These are phyloP conservation scores for Mycalesis mineus DNA, from an alignment of 2,888 invertebrate genomes.

Conservation along the genomic window DNA sequence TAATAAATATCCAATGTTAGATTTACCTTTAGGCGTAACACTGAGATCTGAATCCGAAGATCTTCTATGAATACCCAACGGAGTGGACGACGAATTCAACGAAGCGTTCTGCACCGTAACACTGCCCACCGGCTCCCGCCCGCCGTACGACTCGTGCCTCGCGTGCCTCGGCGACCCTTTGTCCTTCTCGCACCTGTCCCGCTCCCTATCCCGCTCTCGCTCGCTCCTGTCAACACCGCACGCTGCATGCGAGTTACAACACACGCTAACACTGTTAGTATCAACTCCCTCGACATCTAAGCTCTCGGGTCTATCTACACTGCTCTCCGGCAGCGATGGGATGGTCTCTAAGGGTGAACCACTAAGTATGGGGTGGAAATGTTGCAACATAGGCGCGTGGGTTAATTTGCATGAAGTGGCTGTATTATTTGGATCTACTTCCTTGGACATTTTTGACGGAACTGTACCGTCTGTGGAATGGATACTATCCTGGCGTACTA, in stretches of 20 bases:
- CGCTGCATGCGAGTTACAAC: constrained; percentile 77
- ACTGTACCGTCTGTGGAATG: constrained; percentile 43
- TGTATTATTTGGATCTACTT: constrained; percentile 38
- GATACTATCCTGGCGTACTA: constrained; percentile 60
- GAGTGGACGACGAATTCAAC: constrained; percentile 69
- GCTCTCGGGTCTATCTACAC: constrained; percentile 53
- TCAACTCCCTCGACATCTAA: constrained; percentile 52
- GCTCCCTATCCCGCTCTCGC: constrained; percentile 51
- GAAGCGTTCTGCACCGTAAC: constrained; percentile 52
- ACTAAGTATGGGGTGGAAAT: constrained; percentile 61
- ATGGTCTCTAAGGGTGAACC: constrained; percentile 63
- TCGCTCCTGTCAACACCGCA: constrained; percentile 69
- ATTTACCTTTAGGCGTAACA: constrained; percentile 92
- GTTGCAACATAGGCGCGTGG: constrained; percentile 52
- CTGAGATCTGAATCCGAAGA: constrained; percentile 96
- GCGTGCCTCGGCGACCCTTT: constrained; percentile 70
- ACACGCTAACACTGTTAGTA: constrained; percentile 72
- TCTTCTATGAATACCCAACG: constrained; percentile 82
- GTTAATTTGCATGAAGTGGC: constrained; percentile 46
- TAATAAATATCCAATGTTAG: neutral
- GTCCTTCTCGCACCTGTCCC: constrained; percentile 45
- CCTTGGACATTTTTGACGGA: constrained; percentile 61
- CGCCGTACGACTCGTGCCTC: constrained; percentile 77
- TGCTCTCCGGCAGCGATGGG: constrained; percentile 63
- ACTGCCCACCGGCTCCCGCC: constrained; percentile 55